phyloP scores from a whole-genome alignment of 2,888 invertebrate species.

The Deilephila porcellus region DNA sequence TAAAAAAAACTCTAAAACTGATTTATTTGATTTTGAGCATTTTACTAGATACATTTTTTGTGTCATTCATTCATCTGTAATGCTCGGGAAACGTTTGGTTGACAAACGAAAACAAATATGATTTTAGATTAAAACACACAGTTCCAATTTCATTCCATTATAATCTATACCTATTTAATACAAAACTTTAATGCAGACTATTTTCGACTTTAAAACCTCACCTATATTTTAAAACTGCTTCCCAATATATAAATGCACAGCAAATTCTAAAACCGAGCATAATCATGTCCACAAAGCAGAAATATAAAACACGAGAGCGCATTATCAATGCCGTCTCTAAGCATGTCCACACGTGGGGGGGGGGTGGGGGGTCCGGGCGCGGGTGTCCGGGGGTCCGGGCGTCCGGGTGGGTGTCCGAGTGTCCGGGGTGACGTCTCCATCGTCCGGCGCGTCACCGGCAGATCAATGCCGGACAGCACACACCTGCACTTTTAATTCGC shows the following conservation, averaged over 20 bases:
- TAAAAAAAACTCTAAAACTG: too few relatives aligned
- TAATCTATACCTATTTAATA: too few relatives aligned
- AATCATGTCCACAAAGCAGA: slow-evolving; percentile 2
- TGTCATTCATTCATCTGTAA: too few relatives aligned
- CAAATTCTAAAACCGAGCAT: not conserved
- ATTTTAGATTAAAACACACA: not conserved
- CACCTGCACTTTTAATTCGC: slow-evolving; percentile 83
- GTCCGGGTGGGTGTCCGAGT: slow-evolving; percentile 45
- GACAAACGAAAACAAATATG: too few relatives aligned
- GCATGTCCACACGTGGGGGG: slow-evolving; percentile 70
- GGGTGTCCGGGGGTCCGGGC: slow-evolving; percentile 43
- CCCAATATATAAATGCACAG: not conserved
- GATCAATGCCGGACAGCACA: slow-evolving; percentile 81
- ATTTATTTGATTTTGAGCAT: too few relatives aligned
- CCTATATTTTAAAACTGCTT: too few relatives aligned
- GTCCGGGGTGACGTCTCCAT: slow-evolving; percentile 66
- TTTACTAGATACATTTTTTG: too few relatives aligned
- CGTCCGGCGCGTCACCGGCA: slow-evolving; percentile 74
- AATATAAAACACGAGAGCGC: slow-evolving; percentile 60
- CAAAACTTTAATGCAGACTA: too few relatives aligned
- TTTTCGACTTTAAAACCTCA: not conserved
- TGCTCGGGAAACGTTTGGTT: not conserved
- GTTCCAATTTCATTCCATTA: not conserved
- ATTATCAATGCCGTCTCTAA: slow-evolving; percentile 78
- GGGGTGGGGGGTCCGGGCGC: slow-evolving; percentile 44